Base-by-base conservation (phyloP, 2,113 vertebrate genomes). In the Mirounga angustirostris region DNA sequence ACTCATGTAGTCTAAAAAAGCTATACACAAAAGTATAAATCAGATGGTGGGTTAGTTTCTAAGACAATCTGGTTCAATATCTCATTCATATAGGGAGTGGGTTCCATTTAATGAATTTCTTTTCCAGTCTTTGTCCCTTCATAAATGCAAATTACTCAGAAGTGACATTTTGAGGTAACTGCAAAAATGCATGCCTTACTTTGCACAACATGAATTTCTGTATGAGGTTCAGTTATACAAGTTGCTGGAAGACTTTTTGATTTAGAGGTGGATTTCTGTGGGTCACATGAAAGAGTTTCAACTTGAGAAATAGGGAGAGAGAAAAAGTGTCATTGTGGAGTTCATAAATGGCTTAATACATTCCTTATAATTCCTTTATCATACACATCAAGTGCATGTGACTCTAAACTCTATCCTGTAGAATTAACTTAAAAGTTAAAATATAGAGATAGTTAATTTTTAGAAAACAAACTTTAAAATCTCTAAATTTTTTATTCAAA, bases 31-130 rank as follows among this genome's bases (percentile, higher is more conserved):
- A 56, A 46, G 5, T 89, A 76, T 69, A 83, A 95, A 78, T 71
- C 11, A 71, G 6, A 13, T 71, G 65, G 14, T 83, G 93, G 52
- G 43, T 82, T 78, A 95, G 43, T 69, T 43, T 12, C 21, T 86
- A 91, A 81, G 52, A 91, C 92, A 95, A 65, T 69, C 83, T 84
- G 24, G 33, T 84, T 96, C 67, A 93, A 46, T 36, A 33, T 84
- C 28, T 73, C 43, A 74, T 50, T 93, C 67, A 82, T 36, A n/a
- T 22, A 91, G 14, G 15, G 40, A 91, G 63, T 58, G 16, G 9
- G 21, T 83, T 67, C 30, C 43, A 91, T 82, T 93, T 93, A 93
- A 46, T 52, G 36, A 36, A 43, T 33, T 85, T 89, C 5, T 61
- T 86, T 76, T 40, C 21, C 1, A 74, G 18, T 73, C 54, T 65